Conservation (phyloP, 2,113 vertebrate genomes). For the Ariopsis seemanni region DNA sequence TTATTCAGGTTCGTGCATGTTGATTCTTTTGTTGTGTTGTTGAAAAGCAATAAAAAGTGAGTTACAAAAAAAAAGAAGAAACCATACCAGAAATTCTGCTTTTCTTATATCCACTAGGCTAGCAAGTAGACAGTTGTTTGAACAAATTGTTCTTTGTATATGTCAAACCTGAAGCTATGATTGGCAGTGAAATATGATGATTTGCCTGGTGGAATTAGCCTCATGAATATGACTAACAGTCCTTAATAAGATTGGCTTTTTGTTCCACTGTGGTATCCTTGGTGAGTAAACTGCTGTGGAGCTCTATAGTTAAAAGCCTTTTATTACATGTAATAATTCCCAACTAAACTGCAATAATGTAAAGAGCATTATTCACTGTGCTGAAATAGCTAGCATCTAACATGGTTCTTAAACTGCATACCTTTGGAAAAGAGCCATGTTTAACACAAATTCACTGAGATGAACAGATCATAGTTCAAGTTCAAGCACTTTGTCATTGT, state of each 20-base stretch:
- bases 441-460: too few species aligned
- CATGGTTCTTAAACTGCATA: too few species aligned
- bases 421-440: too few species aligned
- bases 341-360: background rate
- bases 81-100: background rate
- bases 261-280: conserved; percentile 3
- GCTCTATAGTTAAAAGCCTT: background rate
- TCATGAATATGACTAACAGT: background rate
- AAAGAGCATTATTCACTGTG: too few species aligned
- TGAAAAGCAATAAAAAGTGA: too few species aligned
- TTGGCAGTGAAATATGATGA: background rate
- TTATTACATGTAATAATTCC: background rate
- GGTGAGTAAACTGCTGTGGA: background rate
- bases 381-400: too few species aligned
- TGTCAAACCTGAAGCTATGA: background rate
- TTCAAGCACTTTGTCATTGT: too few species aligned
- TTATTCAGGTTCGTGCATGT: too few species aligned
- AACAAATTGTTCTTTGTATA: background rate
- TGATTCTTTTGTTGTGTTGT: too few species aligned
- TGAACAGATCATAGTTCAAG: too few species aligned
- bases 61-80: background rate
- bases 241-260: background rate
- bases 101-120: background rate
- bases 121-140: background rate
- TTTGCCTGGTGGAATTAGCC: background rate